Evolutionary conservation across 2,888 invertebrate genomes (phyloP).

Genomic region (Mechanitis messenoides): DNA sequence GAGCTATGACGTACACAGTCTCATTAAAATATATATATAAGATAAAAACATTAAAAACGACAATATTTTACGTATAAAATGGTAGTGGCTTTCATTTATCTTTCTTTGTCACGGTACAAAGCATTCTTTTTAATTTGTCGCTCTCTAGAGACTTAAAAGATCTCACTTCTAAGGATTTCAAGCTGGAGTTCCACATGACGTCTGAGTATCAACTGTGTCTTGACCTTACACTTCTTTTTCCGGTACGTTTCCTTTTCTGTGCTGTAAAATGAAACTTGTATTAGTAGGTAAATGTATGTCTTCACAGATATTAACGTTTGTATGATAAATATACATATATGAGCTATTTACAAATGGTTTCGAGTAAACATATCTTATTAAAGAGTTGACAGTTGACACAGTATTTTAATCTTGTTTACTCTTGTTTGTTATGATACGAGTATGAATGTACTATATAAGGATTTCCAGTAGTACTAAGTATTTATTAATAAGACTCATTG

Average conservation of each 20-base stretch:
- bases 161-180: conserved; percentile 42
- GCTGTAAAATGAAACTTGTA: not conserved
- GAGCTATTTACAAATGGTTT: no score
- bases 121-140: conserved; percentile 58
- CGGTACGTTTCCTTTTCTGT: not conserved
- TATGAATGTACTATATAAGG: no score
- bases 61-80: conserved; percentile 4
- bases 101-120: conserved; percentile 38
- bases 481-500: no score
- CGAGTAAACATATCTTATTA: no score
- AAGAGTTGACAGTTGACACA: no score
- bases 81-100: conserved; percentile 12
- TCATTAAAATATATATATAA: not conserved
- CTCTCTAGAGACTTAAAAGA: conserved; percentile 50
- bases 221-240: conserved; percentile 2
- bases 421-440: no score
- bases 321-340: no score
- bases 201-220: conserved; percentile 7
- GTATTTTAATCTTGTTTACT: no score
- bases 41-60: not conserved
- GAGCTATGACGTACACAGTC: no score
- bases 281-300: not conserved
- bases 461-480: no score
- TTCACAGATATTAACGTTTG: no score
- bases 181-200: conserved; percentile 12